Conservation (phyloP, 2,888 invertebrate species). For the Perizoma affinitatum region DNA sequence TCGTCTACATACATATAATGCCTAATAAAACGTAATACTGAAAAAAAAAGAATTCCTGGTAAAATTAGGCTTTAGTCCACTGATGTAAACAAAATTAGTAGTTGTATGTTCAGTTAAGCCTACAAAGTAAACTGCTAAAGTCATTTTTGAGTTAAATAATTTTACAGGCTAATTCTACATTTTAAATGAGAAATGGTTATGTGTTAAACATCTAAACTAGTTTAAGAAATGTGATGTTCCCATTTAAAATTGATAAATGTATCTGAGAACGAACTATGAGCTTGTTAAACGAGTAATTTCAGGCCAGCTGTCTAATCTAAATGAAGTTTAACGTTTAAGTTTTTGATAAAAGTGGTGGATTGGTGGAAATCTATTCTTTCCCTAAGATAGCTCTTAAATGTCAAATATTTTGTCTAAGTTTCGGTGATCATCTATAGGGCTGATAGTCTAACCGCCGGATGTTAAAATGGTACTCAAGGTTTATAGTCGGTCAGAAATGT, state of each 20-base stretch:
- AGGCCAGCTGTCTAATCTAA: not conserved
- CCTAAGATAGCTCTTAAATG: too few relatives aligned
- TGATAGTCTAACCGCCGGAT: too few relatives aligned
- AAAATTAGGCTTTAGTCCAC: not conserved
- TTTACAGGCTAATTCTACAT: constrained; percentile 4
- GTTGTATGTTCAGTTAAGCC: too few relatives aligned
- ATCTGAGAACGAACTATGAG: not conserved
- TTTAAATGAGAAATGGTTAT: constrained; percentile 3
- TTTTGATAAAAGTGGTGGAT: not conserved
- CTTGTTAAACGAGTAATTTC: not conserved
- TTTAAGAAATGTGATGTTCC: not conserved
- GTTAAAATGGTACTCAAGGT: too few relatives aligned
- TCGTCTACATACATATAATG: not conserved
- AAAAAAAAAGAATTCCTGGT: not conserved
- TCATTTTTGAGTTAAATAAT: not conserved
- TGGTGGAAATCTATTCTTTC: not conserved
- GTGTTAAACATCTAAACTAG: constrained; percentile 12
- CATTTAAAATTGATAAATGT: not conserved
- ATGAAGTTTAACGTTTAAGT: not conserved
- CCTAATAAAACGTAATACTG: not conserved
- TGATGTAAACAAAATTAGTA: not conserved
- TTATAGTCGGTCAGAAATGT: too few relatives aligned
- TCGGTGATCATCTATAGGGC: not conserved
- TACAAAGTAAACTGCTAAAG: too few relatives aligned
- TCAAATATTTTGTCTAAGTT: not conserved